Evolutionary conservation across 2,888 invertebrate species (phyloP).

Genomic region (Melinaea menophilus): DNA sequence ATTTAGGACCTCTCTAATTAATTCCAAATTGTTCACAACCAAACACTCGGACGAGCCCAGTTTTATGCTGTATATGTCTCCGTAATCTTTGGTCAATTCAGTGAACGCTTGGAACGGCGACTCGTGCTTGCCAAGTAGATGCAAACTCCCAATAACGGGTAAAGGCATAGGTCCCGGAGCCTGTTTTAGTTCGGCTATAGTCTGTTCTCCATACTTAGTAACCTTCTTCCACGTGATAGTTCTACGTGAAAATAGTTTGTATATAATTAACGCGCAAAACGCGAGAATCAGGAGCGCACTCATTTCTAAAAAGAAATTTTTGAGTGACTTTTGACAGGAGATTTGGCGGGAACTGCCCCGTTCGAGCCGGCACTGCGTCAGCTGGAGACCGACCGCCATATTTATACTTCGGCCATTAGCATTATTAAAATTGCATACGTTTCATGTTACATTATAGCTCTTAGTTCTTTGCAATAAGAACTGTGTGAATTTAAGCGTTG

Average conservation of each 20-base stretch:
- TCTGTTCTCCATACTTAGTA: constrained; percentile 46
- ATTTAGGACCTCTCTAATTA: constrained; percentile 86
- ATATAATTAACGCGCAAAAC: constrained; percentile 48
- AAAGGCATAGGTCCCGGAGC: constrained; percentile 82
- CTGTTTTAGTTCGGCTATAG: constrained; percentile 46
- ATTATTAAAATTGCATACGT: constrained; percentile 16
- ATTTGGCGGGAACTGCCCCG: constrained; percentile 54
- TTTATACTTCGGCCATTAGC: constrained; percentile 40
- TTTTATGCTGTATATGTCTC: constrained; percentile 84
- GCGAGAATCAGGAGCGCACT: constrained; percentile 65
- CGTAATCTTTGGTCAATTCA: constrained; percentile 81
- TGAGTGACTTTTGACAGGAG: constrained; percentile 54
- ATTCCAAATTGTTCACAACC: constrained; percentile 84
- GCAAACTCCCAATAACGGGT: constrained; percentile 85
- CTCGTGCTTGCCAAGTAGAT: constrained; percentile 80
- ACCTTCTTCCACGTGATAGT: constrained; percentile 43
- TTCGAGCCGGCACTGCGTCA: constrained; percentile 42
- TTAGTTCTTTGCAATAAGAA: background rate
- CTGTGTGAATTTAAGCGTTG: background rate
- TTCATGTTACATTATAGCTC: background rate
- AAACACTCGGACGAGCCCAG: constrained; percentile 84
- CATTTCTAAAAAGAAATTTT: constrained; percentile 58
- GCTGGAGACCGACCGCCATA: constrained; percentile 31
- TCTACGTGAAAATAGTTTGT: constrained; percentile 52
- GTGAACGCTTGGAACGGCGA: constrained; percentile 86